Conservation (phyloP, 2,113 vertebrate genomes). For the Maccullochella peelii region DNA sequence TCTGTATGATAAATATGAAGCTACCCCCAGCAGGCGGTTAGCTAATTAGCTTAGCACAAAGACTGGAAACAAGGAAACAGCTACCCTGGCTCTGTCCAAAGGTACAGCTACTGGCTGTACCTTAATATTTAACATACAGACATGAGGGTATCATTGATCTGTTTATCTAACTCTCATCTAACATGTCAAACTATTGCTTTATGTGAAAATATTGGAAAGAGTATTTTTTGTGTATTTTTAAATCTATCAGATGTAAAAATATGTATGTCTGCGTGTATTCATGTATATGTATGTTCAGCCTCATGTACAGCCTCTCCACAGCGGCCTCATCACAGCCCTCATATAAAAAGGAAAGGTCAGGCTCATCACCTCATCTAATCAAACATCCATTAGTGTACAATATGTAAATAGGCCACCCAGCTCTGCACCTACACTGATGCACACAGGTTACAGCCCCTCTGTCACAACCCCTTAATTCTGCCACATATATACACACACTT, state of each 20-base stretch:
- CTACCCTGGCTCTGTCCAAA: background rate
- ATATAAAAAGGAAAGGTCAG: conserved; percentile 61
- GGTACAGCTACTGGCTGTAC: too few relatives aligned
- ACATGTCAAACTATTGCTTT: background rate
- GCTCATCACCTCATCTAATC: conserved; percentile 65
- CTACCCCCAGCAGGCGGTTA: too few relatives aligned
- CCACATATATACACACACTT: conserved; percentile 9
- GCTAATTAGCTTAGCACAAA: background rate
- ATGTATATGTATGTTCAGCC: too few relatives aligned
- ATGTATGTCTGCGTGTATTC: conserved; percentile 4
- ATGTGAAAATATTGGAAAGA: background rate
- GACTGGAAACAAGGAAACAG: background rate
- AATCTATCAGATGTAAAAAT: background rate
- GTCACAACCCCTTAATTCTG: conserved; percentile 62
- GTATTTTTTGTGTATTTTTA: background rate
- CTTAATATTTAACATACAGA: too few relatives aligned
- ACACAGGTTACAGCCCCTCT: conserved; percentile 39
- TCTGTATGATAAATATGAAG: too few relatives aligned
- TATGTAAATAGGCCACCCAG: conserved; percentile 60
- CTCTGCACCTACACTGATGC: conserved; percentile 31
- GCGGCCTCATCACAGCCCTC: conserved; percentile 36
- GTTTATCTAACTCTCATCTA: background rate
- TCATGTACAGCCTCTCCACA: background rate
- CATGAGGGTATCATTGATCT: too few relatives aligned
- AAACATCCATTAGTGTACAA: conserved; percentile 65